phyloP scores from a whole-genome alignment of 2,113 vertebrate genomes.

The Malurus cyaneus region DNA sequence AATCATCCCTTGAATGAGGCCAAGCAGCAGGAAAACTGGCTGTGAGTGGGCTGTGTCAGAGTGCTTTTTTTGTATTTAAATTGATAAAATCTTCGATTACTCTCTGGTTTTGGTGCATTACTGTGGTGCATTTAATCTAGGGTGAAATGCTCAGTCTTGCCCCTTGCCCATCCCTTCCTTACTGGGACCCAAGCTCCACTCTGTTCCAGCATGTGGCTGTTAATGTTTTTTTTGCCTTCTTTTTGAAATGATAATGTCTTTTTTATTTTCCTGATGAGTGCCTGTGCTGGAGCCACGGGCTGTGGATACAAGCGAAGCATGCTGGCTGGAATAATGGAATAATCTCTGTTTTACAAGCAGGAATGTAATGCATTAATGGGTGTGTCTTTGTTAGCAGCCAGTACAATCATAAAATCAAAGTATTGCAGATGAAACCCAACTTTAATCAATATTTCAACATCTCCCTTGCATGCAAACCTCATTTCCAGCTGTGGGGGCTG shows the following conservation, averaged over 20 bases:
- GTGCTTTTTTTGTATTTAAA: not conserved
- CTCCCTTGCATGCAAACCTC: not conserved
- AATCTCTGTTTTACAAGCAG: conserved; percentile 29
- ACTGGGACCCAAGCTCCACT: not conserved
- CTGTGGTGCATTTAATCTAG: not conserved
- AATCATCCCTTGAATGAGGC: not conserved
- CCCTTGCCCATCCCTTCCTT: not conserved
- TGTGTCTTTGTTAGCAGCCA: conserved; percentile 46
- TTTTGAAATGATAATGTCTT: conserved; percentile 42
- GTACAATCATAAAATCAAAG: conserved; percentile 15
- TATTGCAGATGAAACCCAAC: not conserved
- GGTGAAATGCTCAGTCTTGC: not conserved
- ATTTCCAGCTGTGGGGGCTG: not conserved
- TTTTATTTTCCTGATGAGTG: not conserved
- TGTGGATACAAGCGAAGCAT: not conserved
- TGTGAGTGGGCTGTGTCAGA: not conserved
- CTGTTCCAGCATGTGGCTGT: conserved; percentile 27
- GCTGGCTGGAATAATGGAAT: not conserved
- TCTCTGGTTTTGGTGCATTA: not conserved
- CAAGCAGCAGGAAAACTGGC: not conserved
- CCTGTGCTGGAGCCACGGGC: not conserved
- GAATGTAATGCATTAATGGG: conserved; percentile 1
- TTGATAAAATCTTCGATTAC: not conserved
- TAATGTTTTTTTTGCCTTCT: conserved; percentile 17
- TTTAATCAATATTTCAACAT: conserved; percentile 38